Conservation (phyloP, 2,113 vertebrate species). For the Synchiropus splendidus region DNA sequence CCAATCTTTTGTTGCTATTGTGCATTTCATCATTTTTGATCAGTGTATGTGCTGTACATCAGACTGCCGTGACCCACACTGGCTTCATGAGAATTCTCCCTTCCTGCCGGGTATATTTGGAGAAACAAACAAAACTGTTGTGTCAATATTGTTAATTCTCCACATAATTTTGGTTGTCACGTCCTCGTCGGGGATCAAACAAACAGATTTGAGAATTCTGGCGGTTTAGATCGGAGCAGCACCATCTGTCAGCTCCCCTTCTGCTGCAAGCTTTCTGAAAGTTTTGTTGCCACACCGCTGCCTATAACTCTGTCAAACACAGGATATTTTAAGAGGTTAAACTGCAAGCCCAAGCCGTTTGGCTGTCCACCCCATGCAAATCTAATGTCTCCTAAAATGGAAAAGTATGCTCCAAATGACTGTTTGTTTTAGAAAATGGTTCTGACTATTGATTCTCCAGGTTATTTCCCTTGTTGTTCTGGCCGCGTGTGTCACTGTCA, state of each 20-base stretch:
- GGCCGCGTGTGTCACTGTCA: too few species aligned
- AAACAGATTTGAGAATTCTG: conserved; percentile 23
- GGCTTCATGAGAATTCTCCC: too few species aligned
- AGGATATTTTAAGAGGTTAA: too few species aligned
- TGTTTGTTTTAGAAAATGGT: conserved; percentile 21
- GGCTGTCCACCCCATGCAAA: too few species aligned
- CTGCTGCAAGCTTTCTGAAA: too few species aligned
- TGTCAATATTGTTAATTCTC: conserved; percentile 17
- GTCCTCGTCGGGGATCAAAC: conserved; percentile 31
- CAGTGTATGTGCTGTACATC: neutral
- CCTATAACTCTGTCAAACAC: too few species aligned
- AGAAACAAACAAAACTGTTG: neutral
- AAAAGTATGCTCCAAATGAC: too few species aligned
- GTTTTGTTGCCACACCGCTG: too few species aligned
- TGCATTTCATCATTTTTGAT: conserved; percentile 5
- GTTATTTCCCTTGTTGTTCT: conserved; percentile 13
- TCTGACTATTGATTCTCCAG: conserved; percentile 4
- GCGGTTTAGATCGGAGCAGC: conserved; percentile 8
- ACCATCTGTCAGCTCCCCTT: conserved; percentile 4
- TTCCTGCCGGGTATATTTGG: too few species aligned
- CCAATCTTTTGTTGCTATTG: conserved; percentile 6
- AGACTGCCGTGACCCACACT: too few species aligned
- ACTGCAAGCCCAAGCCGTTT: too few species aligned
- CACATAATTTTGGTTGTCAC: conserved; percentile 19
- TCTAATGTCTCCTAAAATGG: neutral